These are phyloP conservation scores for Drosophila kanapiae DNA, from an alignment of 1,140 invertebrate species.

Conservation along the genomic window DNA sequence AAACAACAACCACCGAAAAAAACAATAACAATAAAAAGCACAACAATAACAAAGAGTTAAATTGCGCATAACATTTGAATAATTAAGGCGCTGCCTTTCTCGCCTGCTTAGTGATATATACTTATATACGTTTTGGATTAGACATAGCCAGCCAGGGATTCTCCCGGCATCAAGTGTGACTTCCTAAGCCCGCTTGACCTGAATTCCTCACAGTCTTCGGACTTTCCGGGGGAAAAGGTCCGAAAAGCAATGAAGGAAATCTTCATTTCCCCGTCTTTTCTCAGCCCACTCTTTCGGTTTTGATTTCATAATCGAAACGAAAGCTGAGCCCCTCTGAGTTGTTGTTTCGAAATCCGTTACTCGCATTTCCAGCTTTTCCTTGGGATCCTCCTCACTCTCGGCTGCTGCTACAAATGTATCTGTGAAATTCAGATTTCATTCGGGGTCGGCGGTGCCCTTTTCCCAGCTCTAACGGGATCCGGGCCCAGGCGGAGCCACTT, in stretches of 20 bases:
- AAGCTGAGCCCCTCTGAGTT: conserved; percentile 30
- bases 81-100: conserved; percentile 35
- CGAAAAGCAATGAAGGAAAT: conserved; percentile 29
- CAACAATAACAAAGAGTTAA: conserved; percentile 47
- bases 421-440: conserved; percentile 14
- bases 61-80: conserved; percentile 66
- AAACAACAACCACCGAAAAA: conserved; percentile 9
- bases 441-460: conserved; percentile 24
- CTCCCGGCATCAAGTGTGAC: conserved; percentile 15
- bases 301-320: conserved; percentile 54
- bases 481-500: conserved; percentile 41
- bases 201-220: conserved; percentile 42
- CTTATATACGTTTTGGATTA: conserved; percentile 30
- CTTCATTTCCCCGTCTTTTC: conserved; percentile 10
- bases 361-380: conserved; percentile 41
- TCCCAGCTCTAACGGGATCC: conserved; percentile 44
- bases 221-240: conserved; percentile 22
- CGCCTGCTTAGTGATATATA: conserved; percentile 43
- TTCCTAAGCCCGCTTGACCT: conserved; percentile 57
- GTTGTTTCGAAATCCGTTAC: conserved; percentile 50
- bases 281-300: conserved; percentile 24
- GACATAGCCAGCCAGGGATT: conserved; percentile 24
- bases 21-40: conserved; percentile 30
- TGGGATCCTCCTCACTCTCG: conserved; percentile 32
- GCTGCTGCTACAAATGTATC: conserved; percentile 11